These are phyloP conservation scores for Caenorhabditis doughertyi DNA, from an alignment of 2,888 invertebrate species.

Conservation along the genomic window DNA sequence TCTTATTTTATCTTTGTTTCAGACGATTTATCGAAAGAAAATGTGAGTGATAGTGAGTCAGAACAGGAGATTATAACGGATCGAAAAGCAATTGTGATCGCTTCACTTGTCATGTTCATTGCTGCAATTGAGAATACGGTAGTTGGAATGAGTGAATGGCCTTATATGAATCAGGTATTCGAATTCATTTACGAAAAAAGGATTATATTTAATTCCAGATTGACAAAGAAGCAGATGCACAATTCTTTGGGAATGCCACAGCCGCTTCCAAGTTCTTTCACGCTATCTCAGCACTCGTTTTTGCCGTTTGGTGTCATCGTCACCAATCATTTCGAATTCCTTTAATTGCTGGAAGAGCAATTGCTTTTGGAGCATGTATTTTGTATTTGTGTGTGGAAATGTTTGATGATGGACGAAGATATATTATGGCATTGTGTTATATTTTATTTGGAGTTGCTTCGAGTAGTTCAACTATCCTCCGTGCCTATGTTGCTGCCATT, in stretches of 20 bases:
- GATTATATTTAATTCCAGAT: slow-evolving; percentile 57
- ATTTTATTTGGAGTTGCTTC: slow-evolving; percentile 69
- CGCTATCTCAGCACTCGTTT: slow-evolving; percentile 68
- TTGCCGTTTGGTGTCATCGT: slow-evolving; percentile 69
- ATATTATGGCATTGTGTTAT: slow-evolving; percentile 68
- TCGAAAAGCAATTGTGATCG: slow-evolving; percentile 58
- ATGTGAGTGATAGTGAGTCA: background rate
- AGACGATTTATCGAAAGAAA: slow-evolving; percentile 2
- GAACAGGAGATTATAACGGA: slow-evolving; percentile 38
- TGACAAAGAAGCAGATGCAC: slow-evolving; percentile 68
- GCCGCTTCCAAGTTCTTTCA: slow-evolving; percentile 70
- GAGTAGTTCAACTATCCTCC: slow-evolving; percentile 65
- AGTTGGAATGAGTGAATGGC: slow-evolving; percentile 72
- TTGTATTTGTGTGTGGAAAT: slow-evolving; percentile 71
- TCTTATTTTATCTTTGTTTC: background rate
- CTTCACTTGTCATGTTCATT: slow-evolving; percentile 67
- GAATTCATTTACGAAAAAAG: background rate
- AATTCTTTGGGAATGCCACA: slow-evolving; percentile 72
- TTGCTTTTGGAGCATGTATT: slow-evolving; percentile 69
- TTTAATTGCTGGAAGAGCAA: slow-evolving; percentile 62
- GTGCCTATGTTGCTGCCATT: slow-evolving; percentile 70
- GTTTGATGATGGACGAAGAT: slow-evolving; percentile 62
- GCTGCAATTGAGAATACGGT: slow-evolving; percentile 71
- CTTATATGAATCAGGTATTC: slow-evolving; percentile 70
- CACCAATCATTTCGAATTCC: slow-evolving; percentile 57